These are phyloP conservation scores for Mystacornis crossleyi DNA, from an alignment of 2,113 vertebrate genomes.

Conservation along the genomic window DNA sequence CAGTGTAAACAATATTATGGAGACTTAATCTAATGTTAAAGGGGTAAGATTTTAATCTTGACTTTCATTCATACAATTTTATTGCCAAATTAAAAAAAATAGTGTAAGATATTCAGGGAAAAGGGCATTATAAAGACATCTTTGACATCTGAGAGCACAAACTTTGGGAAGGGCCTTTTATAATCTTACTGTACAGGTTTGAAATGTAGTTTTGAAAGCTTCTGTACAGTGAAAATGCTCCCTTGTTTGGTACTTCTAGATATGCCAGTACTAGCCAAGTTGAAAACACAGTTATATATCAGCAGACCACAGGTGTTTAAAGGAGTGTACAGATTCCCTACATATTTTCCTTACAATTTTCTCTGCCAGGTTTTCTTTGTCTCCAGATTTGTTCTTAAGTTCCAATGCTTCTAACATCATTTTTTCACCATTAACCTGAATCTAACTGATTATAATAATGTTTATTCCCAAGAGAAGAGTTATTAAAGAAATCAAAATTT, in stretches of 20 bases:
- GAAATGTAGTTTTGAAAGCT: not conserved
- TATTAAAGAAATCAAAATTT: not conserved
- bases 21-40: not conserved
- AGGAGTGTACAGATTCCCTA: rapidly evolving
- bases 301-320: not conserved
- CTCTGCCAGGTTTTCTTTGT: not conserved
- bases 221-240: not conserved
- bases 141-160: not conserved
- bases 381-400: not conserved
- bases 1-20: not conserved
- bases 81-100: not conserved
- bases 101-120: not conserved
- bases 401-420: not conserved
- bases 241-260: not conserved
- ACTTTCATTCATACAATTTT: not conserved
- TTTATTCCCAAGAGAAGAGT: not conserved
- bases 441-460: not conserved
- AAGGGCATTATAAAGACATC: not conserved
- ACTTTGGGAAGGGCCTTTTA: not conserved
- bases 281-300: not conserved
- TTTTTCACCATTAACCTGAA: not conserved
- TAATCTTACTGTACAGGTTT: not conserved
- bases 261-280: not conserved
- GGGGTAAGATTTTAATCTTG: not conserved
- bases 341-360: not conserved